Base-by-base conservation (phyloP, 1,140 invertebrate species). In the Armadillidium nasatum region DNA sequence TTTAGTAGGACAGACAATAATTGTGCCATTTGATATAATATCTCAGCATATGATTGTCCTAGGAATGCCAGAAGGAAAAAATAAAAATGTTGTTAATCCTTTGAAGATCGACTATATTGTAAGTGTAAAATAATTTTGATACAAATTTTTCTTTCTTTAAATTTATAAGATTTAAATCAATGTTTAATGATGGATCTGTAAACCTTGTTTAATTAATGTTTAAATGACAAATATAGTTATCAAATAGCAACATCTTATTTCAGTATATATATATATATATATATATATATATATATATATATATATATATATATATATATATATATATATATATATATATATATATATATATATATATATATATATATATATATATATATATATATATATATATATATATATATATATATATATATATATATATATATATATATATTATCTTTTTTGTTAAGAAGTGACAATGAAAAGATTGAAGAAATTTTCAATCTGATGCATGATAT, bases 21-120 rank as follows among this genome's bases (percentile, higher is more conserved):
- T 97, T 81, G 95, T 98, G 70, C 96, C 96, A 21, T 95, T 98
- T 85, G 96, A 98, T 86, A 91, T 98, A 44, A 88, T 98, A 44
- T 96, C 95, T 82, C 96, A 99, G 83, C 96, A 98, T 85, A 88
- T 98, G 71, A 98, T 98, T 95, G 91, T 98, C 80, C 87, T 97
- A 22, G 94, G 94, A 0, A 83, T 83, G 72, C 10, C 71, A 60
- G 76, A 81, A 46, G 68, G 76, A 21, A 81, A 71, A 23, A 70
- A 46, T 11, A 80, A 72, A 71, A 68, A 78, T 11, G 80, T 81
- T 10, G 76, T 82, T 33, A 85, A 86, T 75, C 83, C 84, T 54
- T 78, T 86, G 11, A 83, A 83, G 43, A 84, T 86, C 67, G 74
- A 83, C 15, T 83, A 79, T 50, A 85, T 87, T 70, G 87, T 75